Conservation (phyloP, 2,797 vertebrate species). For the Characodon lateralis region DNA sequence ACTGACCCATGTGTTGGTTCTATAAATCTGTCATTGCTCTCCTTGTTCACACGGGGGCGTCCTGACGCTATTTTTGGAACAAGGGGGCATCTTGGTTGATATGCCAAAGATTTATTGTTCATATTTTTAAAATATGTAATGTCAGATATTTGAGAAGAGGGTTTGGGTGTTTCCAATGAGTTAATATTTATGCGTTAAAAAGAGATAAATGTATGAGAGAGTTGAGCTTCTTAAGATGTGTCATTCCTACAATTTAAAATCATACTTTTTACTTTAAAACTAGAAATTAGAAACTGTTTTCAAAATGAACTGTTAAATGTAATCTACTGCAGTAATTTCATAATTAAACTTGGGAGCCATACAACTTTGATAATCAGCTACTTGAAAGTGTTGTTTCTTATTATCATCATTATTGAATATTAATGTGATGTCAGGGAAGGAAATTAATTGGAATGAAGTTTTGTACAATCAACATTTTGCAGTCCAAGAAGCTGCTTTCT, state of each 20-base stretch:
- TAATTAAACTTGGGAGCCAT: constrained; percentile 3
- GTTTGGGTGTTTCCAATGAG: constrained; percentile 21
- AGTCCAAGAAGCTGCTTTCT: background rate
- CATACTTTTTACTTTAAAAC: background rate
- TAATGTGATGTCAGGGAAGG: constrained; percentile 18
- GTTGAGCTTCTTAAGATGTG: constrained; percentile 5
- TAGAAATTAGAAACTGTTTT: background rate
- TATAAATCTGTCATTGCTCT: constrained; percentile 12
- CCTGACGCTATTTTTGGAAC: constrained; percentile 14
- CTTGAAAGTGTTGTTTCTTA: background rate
- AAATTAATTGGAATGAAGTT: constrained; percentile 9
- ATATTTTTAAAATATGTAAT: constrained; percentile 30
- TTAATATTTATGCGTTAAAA: constrained; percentile 38
- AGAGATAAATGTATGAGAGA: constrained; percentile 14
- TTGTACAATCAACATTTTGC: constrained; percentile 10
- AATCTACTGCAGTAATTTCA: background rate
- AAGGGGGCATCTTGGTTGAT: constrained; percentile 29
- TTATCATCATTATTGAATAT: background rate
- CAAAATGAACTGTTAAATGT: background rate
- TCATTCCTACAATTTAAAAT: constrained; percentile 8
- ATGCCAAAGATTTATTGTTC: constrained; percentile 65
- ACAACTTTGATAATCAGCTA: constrained; percentile 15
- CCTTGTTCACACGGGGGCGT: constrained; percentile 55
- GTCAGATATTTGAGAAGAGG: constrained; percentile 24
- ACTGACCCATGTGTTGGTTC: background rate